phyloP scores from a whole-genome alignment of 1,140 invertebrate species.

The Trichomalopsis sarcophagae region DNA sequence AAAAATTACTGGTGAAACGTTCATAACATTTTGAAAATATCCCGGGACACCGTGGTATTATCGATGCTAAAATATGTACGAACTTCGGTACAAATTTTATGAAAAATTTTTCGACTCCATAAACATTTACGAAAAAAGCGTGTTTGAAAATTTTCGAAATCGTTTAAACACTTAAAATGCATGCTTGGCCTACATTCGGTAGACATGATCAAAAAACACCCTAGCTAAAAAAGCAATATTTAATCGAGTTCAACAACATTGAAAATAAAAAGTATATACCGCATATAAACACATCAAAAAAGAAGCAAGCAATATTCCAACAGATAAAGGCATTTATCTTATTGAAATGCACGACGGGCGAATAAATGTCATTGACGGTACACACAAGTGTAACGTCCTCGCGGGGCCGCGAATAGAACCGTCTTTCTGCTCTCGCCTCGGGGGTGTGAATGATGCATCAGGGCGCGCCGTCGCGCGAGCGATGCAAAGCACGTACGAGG shows the following conservation, averaged over 20 bases:
- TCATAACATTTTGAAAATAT: no score
- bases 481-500: conserved; percentile 45
- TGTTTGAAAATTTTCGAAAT: neutral
- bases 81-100: neutral
- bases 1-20: no score
- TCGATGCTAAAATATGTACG: neutral
- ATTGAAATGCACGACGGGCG: conserved; percentile 34
- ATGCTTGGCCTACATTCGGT: neutral
- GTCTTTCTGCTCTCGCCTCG: conserved; percentile 20
- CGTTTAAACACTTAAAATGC: neutral
- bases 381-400: conserved; percentile 36
- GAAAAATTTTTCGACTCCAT: neutral
- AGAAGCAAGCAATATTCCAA: neutral
- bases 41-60: no score
- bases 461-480: conserved; percentile 11
- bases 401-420: conserved; percentile 25
- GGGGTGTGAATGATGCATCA: conserved; percentile 59
- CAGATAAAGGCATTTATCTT: conserved; percentile 38
- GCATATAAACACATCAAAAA: neutral
- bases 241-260: no score
- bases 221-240: no score
- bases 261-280: no score
- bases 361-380: conserved; percentile 44
- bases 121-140: neutral
- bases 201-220: neutral